Evolutionary conservation across 1,140 invertebrate genomes (phyloP), one percentile per base, ranked within the genome.

Genomic region (Brachionus koreanus): DNA sequence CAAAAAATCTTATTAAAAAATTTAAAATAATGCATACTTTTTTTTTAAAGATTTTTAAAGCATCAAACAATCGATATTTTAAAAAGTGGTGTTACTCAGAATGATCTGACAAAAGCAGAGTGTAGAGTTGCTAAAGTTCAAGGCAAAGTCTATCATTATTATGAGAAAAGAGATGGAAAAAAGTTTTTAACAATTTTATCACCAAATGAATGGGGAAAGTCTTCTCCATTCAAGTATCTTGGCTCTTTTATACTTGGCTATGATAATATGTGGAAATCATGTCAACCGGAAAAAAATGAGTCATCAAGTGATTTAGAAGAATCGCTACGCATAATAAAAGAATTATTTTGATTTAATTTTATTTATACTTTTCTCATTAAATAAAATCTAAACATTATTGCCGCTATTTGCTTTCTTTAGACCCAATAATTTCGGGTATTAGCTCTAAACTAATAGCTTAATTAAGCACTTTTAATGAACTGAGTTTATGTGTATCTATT

Each of bases 341-440:
- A 69, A 19, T 7, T 69, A 19, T 39, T 69, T 69, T 69, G 65
- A 69, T 69, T 37, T 10, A 39, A 69, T 39, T 69, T 69, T 19
- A 39, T 67, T 33, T 3, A 33, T 16, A n/a, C n/a, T 35, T n/a
- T 69, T 37, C 65, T 69, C 65, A 65, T 69, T 39, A 69, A 69
- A 69, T 69, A 42, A 69, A 69, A 19, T 69, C 19, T 65, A 12
- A 65, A 65, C 63, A 65, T 65, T 65, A 65, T 39, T 69, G 13
- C 33, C 37, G 33, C 37, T 69, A 69, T 69, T 69, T 69, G 16
- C 35, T 39, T 3, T 42, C 16, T 39, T 16, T 39, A 16, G 16
- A 69, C 35, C 37, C 9, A 19, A 16, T 4, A 19, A 69, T 39
- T 37, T 19, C 6, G 37, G 37, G 16, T 39, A 69, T 19, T 39